A percentile compares a stretch with the other conserved stretches of the same genome.
phyloP scores from a whole-genome alignment of 2,888 invertebrate genomes.

The Tenthredo notha region DNA sequence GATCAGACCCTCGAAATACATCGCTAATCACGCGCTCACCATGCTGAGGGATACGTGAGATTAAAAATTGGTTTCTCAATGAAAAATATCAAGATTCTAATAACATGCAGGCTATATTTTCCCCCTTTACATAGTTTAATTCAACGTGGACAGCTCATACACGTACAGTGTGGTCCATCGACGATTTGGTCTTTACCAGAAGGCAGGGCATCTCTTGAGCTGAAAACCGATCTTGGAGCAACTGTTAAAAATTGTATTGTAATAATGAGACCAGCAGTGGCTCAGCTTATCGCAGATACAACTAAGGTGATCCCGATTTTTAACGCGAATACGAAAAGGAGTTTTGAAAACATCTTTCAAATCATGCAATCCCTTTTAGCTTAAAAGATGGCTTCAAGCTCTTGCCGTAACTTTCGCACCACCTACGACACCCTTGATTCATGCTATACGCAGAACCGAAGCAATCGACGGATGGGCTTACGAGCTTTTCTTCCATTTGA shows the following conservation, averaged over 20 bases:
- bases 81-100: neutral
- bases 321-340: conserved; percentile 49
- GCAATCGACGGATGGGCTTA: conserved; percentile 74
- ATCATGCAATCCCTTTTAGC: conserved; percentile 58
- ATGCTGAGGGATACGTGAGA: conserved; percentile 35
- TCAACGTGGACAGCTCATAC: neutral
- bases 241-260: conserved; percentile 67
- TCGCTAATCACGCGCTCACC: conserved; percentile 54
- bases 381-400: conserved; percentile 73
- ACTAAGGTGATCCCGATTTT: conserved; percentile 61
- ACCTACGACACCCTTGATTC: conserved; percentile 61
- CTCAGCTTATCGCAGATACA: conserved; percentile 71
- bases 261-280: conserved; percentile 68
- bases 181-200: conserved; percentile 24
- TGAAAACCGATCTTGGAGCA: conserved; percentile 54
- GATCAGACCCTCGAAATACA: conserved; percentile 67
- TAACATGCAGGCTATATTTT: too few species aligned
- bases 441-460: conserved; percentile 69
- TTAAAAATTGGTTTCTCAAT: neutral
- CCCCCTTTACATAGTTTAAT: neutral
- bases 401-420: conserved; percentile 60
- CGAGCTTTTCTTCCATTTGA: conserved; percentile 73
- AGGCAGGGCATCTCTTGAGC: neutral
- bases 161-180: conserved; percentile 21
- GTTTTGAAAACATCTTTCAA: neutral